A percentile compares a stretch with the other conserved stretches of the same genome.
These are phyloP conservation scores for Anabas testudineus DNA, from an alignment of 2,797 vertebrate species.

Conservation along the genomic window DNA sequence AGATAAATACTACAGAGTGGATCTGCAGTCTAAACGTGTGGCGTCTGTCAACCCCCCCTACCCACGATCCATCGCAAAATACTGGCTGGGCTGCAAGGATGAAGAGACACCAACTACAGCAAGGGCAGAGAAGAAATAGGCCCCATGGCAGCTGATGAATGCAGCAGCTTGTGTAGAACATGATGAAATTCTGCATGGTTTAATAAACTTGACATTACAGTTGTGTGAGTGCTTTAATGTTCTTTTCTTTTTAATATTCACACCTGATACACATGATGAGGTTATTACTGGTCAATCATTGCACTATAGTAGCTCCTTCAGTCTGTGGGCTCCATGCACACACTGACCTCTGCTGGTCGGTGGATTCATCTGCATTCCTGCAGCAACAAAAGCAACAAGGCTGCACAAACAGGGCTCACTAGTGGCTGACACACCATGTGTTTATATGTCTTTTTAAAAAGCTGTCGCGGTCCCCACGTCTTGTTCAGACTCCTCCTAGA, in stretches of 20 bases:
- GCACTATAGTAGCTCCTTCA: background rate
- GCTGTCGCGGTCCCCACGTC: too few relatives aligned
- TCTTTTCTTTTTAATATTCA: background rate
- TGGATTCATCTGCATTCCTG: background rate
- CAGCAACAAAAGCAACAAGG: background rate
- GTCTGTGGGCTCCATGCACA: background rate
- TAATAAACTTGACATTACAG: constrained; percentile 39
- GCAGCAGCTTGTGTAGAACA: background rate
- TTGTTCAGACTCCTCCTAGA: too few relatives aligned
- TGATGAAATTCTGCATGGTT: constrained; percentile 7
- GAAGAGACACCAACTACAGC: constrained; percentile 42
- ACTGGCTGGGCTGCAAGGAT: constrained; percentile 92
- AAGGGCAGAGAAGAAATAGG: constrained; percentile 76
- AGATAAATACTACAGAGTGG: constrained; percentile 95
- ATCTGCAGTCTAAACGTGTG: constrained; percentile 88
- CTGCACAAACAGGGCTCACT: background rate
- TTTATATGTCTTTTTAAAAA: too few relatives aligned
- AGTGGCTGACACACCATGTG: too few relatives aligned
- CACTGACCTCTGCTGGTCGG: background rate
- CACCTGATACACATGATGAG: background rate
- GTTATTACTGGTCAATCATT: too few relatives aligned
- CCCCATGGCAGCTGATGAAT: background rate
- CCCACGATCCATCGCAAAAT: constrained; percentile 92
- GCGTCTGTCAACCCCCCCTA: constrained; percentile 87
- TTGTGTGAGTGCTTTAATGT: background rate